Percentiles rank a stretch among this genome's conserved stretches.
Conservation (phyloP, 1,140 invertebrate genomes). For the Zaprionus taronus region DNA sequence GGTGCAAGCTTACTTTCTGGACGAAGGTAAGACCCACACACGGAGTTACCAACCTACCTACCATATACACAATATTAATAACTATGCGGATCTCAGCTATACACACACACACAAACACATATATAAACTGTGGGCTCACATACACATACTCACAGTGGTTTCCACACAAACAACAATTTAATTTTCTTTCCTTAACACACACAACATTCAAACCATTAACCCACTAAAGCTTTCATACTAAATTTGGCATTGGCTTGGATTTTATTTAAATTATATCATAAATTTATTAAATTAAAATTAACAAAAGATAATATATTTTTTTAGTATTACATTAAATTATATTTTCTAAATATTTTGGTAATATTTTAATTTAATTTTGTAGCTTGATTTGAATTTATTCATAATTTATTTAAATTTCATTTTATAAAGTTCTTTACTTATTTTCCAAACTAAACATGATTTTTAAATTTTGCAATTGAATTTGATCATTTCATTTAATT, state of each 20-base stretch:
- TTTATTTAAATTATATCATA: not conserved
- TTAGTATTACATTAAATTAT: not conserved
- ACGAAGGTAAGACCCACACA: slow-evolving; percentile 86
- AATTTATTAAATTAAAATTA: not conserved
- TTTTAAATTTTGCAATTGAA: not conserved
- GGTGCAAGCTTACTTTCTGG: slow-evolving; percentile 85
- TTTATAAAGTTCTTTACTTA: not conserved
- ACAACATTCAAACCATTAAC: slow-evolving; percentile 7
- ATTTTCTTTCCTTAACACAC: not conserved
- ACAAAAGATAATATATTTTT: not conserved
- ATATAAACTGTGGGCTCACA: not conserved
- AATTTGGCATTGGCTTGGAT: slow-evolving; percentile 44
- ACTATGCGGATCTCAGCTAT: slow-evolving; percentile 40
- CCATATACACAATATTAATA: not conserved
- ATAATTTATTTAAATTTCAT: slow-evolving; percentile 12
- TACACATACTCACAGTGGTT: slow-evolving; percentile 12
- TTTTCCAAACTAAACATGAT: not conserved
- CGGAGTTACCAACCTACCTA: slow-evolving; percentile 33
- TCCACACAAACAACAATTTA: not conserved
- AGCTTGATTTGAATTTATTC: not conserved
- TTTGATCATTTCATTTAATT: slow-evolving; percentile 1
- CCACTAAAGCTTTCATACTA: slow-evolving; percentile 43
- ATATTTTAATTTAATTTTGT: not conserved
- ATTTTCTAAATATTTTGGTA: not conserved
- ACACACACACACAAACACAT: slow-evolving; percentile 13